Evolutionary conservation across 2,888 invertebrate genomes (phyloP), one percentile per base, ranked within the genome.

Genomic region (Eupithecia exiguata): DNA sequence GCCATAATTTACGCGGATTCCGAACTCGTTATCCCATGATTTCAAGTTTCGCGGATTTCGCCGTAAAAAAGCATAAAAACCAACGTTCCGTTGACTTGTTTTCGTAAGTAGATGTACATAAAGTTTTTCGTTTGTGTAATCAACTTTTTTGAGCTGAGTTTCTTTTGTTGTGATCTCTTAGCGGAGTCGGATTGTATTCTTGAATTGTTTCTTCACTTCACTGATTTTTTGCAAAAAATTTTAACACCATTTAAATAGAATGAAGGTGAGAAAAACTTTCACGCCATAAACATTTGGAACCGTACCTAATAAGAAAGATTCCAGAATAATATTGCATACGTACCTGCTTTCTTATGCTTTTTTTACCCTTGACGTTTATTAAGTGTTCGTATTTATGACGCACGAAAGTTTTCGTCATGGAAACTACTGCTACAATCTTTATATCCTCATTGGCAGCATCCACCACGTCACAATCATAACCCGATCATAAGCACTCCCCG

Each of bases 1-100:
- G 77, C 75, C 77, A 82, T 84, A 86, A 86, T 84, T 82, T 82
- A 80, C 74, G 75, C 78, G 77, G 84, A 79, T 84, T 80, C 79
- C 69, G 77, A 78, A 82, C 82, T 86, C 82, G 85, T 86, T 86
- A 84, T 84, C 81, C 80, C 67, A 71, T 77, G 78, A 77, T 71
- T 77, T 77, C 66, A 69, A 79, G 79, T 79, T 77, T 79, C 79
- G 78, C 77, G 70, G 68, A 74, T 68, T 74, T 76, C 58, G 46
- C 40, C 68, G 68, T 66, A 66, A 66, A 65, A 40, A 65, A 36
- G 12, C 36, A 65, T 36, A 69, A 76, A 70, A 73, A 69, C 65
- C 71, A 58, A 75, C 70, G 70, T 36, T 71, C 46, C 71, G 71
- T 71, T 71, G 71, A 67, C 73, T 76, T 70, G 66, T 66, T 68